Base-by-base conservation (phyloP, 64 coral and sea anemone genomes). In the Acropora tenuis region DNA sequence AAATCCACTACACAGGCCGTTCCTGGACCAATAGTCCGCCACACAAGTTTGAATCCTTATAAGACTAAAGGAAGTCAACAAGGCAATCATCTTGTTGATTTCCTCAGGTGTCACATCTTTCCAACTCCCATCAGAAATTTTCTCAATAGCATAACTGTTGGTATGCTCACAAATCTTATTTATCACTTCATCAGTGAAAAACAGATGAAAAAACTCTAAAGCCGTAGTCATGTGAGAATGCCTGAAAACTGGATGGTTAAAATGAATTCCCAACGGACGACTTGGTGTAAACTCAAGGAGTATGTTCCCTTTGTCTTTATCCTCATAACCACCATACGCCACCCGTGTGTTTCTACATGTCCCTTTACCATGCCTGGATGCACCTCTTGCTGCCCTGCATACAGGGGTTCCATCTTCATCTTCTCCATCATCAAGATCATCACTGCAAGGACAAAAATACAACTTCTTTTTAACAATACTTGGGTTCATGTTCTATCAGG, bases 141-240 rank as follows among this genome's bases (percentile, higher is more conserved):
- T 30, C 0, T 3, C 78, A 80, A 58, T 58, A 6, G 78, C 55
- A 63, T 82, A 82, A 41, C 50, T 43, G 43, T 82, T 82, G 43
- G 55, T 82, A 65, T 65, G 57, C 11, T 7, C 43, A 4, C 30
- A 43, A 41, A 82, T 61, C 1, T 30, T 61, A 43, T 10, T 57
- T 11, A 82, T 2, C 12, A 82, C 10, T 40, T 57, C 53, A 10
- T 6, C 53, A 13, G 79, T 46, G 43, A 82, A 82, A 42, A 82
- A 82, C 5, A 92, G 73, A 42, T 76, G 50, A 46, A 92, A 92
- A 78, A 92, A 92, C 8, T 84, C 80, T 13, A 84, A 15, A 60
- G 89, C 43, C 55, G 41, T 82, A 15, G 89, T 91, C 79, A 91
- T 91, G 6, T 66, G 47, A 74, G 60, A 30, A 30, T 30, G 47